Evolutionary conservation across 2,888 invertebrate genomes (phyloP).

Genomic region (Agriopis marginaria): DNA sequence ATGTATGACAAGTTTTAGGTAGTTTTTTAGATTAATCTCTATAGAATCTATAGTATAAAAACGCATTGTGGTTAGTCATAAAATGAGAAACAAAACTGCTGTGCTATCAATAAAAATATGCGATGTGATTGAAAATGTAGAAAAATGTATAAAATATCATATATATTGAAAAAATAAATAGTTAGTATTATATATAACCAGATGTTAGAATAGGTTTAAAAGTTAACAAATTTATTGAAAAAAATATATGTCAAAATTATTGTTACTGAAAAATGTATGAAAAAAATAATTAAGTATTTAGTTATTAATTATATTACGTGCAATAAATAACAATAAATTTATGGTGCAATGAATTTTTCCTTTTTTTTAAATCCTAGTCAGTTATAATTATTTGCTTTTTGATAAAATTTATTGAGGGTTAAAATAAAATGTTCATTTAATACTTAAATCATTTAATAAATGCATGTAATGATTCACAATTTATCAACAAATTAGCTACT

Average conservation of each 20-base stretch:
- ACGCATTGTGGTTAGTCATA: slow-evolving; percentile 5
- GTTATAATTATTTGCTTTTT: not conserved
- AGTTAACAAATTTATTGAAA: not conserved
- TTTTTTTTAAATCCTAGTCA: not conserved
- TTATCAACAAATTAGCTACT: slow-evolving; percentile 58
- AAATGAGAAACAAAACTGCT: slow-evolving; percentile 63
- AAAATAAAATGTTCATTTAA: slow-evolving; percentile 41
- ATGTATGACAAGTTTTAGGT: not conserved
- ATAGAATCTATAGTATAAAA: not conserved
- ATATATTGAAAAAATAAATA: not conserved
- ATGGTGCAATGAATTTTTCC: slow-evolving; percentile 20
- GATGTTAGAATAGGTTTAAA: not conserved
- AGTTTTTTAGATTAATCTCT: not conserved
- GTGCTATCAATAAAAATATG: slow-evolving; percentile 74
- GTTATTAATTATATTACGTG: not conserved
- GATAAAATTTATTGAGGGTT: not conserved
- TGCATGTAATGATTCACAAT: slow-evolving; percentile 66
- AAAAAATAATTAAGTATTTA: no score
- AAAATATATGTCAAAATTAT: slow-evolving; percentile 13
- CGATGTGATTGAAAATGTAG: slow-evolving; percentile 2
- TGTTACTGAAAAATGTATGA: no score
- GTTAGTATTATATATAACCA: not conserved
- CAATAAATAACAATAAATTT: slow-evolving; percentile 51
- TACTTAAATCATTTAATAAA: slow-evolving; percentile 73
- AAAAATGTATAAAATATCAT: not conserved